Evolutionary conservation across 2,797 vertebrate genomes (phyloP).

Genomic region (Ceryle rudis): DNA sequence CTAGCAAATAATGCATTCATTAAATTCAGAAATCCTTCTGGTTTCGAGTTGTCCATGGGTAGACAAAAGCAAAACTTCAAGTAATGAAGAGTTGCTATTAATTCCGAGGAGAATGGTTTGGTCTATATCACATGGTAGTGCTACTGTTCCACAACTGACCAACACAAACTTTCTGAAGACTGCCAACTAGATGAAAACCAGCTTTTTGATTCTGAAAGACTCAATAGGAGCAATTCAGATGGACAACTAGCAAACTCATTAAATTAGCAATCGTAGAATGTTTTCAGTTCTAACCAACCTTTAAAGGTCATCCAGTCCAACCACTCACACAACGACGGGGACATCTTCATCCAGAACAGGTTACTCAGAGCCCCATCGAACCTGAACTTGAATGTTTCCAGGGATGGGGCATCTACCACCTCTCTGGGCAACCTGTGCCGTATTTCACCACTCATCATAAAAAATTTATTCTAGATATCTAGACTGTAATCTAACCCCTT

Average conservation of each 20-base stretch:
- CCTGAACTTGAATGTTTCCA: background rate
- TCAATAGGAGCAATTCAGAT: background rate
- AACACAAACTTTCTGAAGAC: background rate
- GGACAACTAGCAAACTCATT: background rate
- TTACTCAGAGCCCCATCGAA: background rate
- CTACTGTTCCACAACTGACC: background rate
- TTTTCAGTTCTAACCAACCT: background rate
- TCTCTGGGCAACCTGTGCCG: background rate
- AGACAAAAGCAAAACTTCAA: background rate
- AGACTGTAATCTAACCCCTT: too few species aligned
- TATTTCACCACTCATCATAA: too few species aligned
- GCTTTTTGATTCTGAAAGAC: background rate
- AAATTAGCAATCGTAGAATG: background rate
- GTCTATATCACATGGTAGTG: background rate
- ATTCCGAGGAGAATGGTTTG: background rate
- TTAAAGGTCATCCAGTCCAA: background rate
- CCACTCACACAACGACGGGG: background rate
- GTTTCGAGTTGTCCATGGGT: background rate
- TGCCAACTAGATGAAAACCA: background rate
- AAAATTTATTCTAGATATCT: too few species aligned
- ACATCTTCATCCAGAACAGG: background rate
- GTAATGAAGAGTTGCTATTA: background rate
- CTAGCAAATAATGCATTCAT: background rate
- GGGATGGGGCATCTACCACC: background rate
- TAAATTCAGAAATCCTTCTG: background rate